Evolutionary conservation across 2,888 invertebrate species (phyloP).

Genomic region (Dolichomitus sp.): DNA sequence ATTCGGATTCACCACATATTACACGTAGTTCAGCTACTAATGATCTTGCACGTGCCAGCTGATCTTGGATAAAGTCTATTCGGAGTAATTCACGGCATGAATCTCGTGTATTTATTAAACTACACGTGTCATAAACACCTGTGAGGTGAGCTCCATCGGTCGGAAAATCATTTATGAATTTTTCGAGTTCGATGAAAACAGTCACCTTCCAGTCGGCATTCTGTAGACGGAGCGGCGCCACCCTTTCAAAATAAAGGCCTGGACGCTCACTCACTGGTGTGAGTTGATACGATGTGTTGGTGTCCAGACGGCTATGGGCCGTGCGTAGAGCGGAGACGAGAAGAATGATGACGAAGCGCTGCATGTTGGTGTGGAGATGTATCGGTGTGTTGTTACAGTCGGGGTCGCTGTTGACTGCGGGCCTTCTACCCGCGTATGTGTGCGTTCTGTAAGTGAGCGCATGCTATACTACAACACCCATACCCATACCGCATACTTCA

Average conservation of each 20-base stretch:
- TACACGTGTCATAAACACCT: background rate
- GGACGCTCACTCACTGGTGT: background rate
- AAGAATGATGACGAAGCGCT: too few relatives aligned
- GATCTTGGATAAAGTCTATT: background rate
- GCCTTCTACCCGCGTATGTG: background rate
- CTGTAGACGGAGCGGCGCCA: background rate
- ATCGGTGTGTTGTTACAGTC: background rate
- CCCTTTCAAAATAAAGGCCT: background rate
- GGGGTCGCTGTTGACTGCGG: background rate
- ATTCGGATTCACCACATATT: too few relatives aligned
- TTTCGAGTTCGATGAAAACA: constrained; percentile 20
- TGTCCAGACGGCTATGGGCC: background rate
- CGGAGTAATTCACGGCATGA: background rate
- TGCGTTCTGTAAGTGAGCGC: too few relatives aligned
- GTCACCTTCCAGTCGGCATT: constrained; percentile 28
- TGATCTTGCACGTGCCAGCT: too few relatives aligned
- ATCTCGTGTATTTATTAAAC: too few relatives aligned
- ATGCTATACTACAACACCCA: background rate
- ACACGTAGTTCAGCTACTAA: background rate
- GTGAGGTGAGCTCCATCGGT: background rate
- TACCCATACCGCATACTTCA: background rate
- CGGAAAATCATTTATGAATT: background rate
- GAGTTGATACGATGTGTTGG: background rate
- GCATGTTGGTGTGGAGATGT: too few relatives aligned
- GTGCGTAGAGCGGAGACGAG: too few relatives aligned